Percentiles rank a stretch among this genome's conserved stretches.
These are phyloP conservation scores for Lathronympha strigana DNA, from an alignment of 2,888 invertebrate species.

Conservation along the genomic window DNA sequence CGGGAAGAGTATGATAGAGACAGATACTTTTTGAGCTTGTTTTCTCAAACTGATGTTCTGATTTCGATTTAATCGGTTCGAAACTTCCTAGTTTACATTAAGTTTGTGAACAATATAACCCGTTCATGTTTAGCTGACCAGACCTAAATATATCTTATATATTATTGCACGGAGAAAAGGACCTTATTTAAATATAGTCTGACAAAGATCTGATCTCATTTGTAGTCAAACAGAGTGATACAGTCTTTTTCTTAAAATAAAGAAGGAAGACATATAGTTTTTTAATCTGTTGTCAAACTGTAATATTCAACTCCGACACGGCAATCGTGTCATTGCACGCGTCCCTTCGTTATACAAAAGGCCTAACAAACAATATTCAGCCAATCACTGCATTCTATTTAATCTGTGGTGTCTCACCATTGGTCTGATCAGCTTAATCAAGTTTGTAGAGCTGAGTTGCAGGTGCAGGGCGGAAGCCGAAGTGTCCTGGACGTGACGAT, in stretches of 20 bases:
- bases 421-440: conserved; percentile 5
- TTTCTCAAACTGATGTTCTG: conserved; percentile 14
- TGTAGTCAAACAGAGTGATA: too few relatives aligned
- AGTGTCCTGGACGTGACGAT: too few relatives aligned
- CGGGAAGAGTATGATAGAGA: not conserved
- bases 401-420: not conserved
- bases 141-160: too few relatives aligned
- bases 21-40: not conserved
- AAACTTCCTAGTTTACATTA: not conserved
- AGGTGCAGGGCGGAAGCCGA: conserved; percentile 7
- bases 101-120: not conserved
- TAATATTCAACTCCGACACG: not conserved
- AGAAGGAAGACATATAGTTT: too few relatives aligned
- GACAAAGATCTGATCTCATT: too few relatives aligned
- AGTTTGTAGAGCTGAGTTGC: conserved; percentile 13
- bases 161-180: too few relatives aligned
- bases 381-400: not conserved
- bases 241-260: too few relatives aligned
- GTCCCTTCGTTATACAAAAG: not conserved
- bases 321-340: not conserved
- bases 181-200: too few relatives aligned
- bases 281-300: not conserved
- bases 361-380: not conserved
- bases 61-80: too few relatives aligned
- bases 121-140: not conserved